Conservation (phyloP, 2,797 vertebrate species). For the Brotula barbata region DNA sequence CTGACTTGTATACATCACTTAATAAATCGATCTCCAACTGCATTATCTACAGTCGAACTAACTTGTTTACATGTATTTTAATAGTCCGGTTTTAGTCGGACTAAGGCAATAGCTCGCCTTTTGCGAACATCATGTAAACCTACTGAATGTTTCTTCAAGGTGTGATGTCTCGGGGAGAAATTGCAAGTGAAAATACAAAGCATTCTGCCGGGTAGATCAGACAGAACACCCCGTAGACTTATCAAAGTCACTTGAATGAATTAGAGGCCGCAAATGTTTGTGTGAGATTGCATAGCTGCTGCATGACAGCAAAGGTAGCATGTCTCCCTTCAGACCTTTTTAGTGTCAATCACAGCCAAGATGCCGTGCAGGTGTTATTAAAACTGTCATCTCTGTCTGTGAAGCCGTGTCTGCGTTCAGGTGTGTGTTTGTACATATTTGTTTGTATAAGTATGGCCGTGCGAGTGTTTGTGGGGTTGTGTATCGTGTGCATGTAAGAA, state of each 20-base stretch:
- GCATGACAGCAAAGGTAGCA: slow-evolving; percentile 30
- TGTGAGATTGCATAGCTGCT: slow-evolving; percentile 10
- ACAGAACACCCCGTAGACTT: background rate
- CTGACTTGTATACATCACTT: no score
- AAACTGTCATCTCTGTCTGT: slow-evolving; percentile 31
- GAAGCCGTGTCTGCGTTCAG: slow-evolving; percentile 2
- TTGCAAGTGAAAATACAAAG: background rate
- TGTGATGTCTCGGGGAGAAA: background rate
- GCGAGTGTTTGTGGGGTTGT: background rate
- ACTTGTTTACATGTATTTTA: no score
- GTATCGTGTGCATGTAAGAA: background rate
- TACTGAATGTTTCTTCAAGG: background rate
- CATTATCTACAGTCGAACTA: no score
- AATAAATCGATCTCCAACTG: no score
- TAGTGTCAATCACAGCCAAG: slow-evolving; percentile 45
- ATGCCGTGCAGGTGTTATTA: slow-evolving; percentile 24
- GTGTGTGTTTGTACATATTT: background rate
- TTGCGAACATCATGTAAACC: no score
- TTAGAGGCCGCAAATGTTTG: slow-evolving; percentile 18
- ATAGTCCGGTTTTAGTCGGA: no score
- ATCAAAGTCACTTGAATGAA: slow-evolving; percentile 22
- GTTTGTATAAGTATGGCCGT: slow-evolving; percentile 14
- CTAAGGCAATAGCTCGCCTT: no score
- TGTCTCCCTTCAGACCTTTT: slow-evolving; percentile 44
- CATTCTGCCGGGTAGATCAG: background rate